Percentiles rank a stretch among this genome's conserved stretches.
These are phyloP conservation scores for Drosophila maculinotata DNA, from an alignment of 2,888 invertebrate species.

Conservation along the genomic window DNA sequence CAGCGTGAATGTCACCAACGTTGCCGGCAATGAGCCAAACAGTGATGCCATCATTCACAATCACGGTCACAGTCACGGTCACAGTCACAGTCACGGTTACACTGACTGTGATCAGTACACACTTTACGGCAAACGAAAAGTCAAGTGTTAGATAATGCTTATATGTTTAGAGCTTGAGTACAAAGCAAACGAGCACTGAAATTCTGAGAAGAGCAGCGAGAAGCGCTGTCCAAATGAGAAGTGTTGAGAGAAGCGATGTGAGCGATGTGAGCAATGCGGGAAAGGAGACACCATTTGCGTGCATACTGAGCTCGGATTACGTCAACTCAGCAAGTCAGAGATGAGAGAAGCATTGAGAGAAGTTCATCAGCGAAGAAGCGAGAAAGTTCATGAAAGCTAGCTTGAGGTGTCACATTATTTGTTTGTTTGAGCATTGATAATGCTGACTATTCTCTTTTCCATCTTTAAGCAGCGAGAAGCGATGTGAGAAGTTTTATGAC, in stretches of 20 bases:
- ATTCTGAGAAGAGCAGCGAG: neutral
- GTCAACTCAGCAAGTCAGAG: too few relatives aligned
- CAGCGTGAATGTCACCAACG: conserved; percentile 40
- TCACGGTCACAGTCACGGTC: conserved; percentile 26
- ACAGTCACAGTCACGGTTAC: conserved; percentile 6
- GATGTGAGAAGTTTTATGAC: neutral
- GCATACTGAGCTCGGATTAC: too few relatives aligned
- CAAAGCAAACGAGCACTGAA: too few relatives aligned
- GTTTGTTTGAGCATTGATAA: too few relatives aligned
- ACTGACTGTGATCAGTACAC: conserved; percentile 19
- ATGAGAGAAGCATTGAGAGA: neutral
- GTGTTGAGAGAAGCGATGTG: neutral
- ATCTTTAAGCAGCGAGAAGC: neutral
- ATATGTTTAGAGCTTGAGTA: too few relatives aligned
- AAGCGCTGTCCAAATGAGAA: neutral
- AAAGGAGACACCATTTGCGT: too few relatives aligned
- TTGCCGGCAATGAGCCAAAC: conserved; percentile 20
- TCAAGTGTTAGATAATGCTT: neutral
- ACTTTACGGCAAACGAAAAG: neutral
- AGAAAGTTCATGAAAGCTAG: too few relatives aligned
- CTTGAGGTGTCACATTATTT: too few relatives aligned
- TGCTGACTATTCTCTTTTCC: too few relatives aligned
- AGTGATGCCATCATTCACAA: conserved; percentile 19
- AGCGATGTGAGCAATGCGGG: too few relatives aligned
- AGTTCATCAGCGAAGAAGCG: too few relatives aligned